Evolutionary conservation across 2,888 invertebrate species (phyloP), one percentile per base, ranked within the genome.

Genomic region (Coleophora deauratella): DNA sequence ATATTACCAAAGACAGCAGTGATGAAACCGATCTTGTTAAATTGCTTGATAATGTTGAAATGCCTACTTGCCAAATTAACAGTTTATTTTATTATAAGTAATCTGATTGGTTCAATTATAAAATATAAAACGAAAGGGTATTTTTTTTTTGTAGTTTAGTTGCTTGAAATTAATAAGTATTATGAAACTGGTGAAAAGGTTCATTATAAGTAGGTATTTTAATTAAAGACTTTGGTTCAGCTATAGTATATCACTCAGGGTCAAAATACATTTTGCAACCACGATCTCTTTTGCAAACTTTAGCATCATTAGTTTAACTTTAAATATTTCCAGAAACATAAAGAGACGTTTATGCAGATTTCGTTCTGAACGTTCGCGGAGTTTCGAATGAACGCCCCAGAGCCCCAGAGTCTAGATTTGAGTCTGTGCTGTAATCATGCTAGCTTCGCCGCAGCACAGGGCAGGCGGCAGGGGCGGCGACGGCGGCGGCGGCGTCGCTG

Each of bases 311-410:
- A 27, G 38, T 21, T 21, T 21, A 4, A 21, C 21, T 21, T 71
- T 62, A 31, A 31, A 70, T 55, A 69, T 67, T 68, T 67, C 59
- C 64, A 58, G 55, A 47, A 59, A 53, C 52, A 59, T 72, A 72
- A 75, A 70, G 60, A 62, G 61, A 59, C 72, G 67, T 75, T 80
- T 78, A 80, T 78, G 77, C 65, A 80, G 68, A 81, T 81, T 72
- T 62, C 61, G 64, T 67, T 68, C 54, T 64, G 55, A 69, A 70
- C 70, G 58, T 21, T 21, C 21, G 62, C 57, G 51, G 61, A 68
- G 72, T 73, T 78, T 72, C 77, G 77, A 81, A 79, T 72, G 70
- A 70, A 57, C 65, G 66, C 64, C 63, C 64, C 61, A 70, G 72
- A 76, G n/a, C n/a, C n/a, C n/a, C n/a, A n/a, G n/a, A n/a, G n/a